Base-by-base conservation (phyloP, 2,888 invertebrate genomes). In the Dicyrtoma fusca region DNA sequence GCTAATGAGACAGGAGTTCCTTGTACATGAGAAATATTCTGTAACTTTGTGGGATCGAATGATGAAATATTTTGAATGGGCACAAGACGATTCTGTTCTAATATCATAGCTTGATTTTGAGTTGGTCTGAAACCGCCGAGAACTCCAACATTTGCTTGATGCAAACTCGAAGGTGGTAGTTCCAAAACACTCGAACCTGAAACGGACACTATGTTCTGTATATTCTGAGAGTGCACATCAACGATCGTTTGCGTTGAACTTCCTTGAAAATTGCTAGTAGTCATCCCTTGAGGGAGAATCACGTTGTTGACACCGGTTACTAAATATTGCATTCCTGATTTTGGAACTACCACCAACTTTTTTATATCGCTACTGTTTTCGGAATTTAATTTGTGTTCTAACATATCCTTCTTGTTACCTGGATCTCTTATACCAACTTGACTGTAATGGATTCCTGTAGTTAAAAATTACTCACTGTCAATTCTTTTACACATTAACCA, bases 141-240 rank as follows among this genome's bases (percentile, higher is more conserved):
- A 51, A 82, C 77, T 17, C 81, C 83, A 34, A 61, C 61, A 34
- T 34, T 83, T 2, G 82, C 80, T 71, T 82, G 84, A 74, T 83
- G 82, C 21, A 82, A 78, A 69, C 82, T 83, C 14, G 83, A 82
- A 42, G 82, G 81, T 44, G 83, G 81, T 57, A 82, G 81, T 75
- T 83, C 81, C 64, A 71, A 1, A 21, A 61, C 61, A 62, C 34
- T 62, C 2, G 55, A 14, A 17, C n/a, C 23, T 6, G 59, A 47
- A 42, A 42, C 25, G 1, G 62, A 44, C 11, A 45, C 13, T n/a
- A 45, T 17, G 8, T 34, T 34, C 8, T 34, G 34, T 13, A 61
- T 21, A 25, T 42, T 45, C 21, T 44, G 55, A 17, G 34, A 23
- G 57, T 68, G 53, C 44, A 34, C 42, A 21, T 66, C 68, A 19